phyloP scores from a whole-genome alignment of 53 echinoderm and acorn worm species.

The Hippasteria phrygiana region DNA sequence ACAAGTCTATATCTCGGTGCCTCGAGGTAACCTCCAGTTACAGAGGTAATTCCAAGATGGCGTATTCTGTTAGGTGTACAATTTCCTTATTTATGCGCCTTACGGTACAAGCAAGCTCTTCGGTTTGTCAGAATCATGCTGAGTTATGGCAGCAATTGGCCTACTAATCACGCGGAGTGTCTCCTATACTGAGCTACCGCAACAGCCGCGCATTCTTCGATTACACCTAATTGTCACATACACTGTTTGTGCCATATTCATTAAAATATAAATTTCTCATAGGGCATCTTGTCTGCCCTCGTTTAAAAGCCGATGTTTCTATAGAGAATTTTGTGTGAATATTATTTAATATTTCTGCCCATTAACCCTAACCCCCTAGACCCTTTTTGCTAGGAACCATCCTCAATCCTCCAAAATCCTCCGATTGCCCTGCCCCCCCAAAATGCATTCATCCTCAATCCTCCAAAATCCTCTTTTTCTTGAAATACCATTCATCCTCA shows the following conservation, averaged over 20 bases:
- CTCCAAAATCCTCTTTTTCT: no score
- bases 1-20: background rate
- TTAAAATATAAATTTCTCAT: background rate
- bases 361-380: no score
- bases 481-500: no score
- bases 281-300: no score
- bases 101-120: background rate
- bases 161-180: background rate
- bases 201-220: conserved; percentile 1
- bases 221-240: background rate
- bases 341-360: no score
- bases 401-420: no score
- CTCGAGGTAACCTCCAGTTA: background rate
- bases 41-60: background rate
- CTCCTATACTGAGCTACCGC: background rate
- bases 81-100: background rate
- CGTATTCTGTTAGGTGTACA: background rate
- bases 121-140: background rate
- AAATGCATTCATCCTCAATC: no score
- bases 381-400: no score
- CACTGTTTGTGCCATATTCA: background rate
- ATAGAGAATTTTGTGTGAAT: no score
- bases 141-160: background rate
- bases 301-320: no score
- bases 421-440: no score